Percentiles rank a stretch among this genome's conserved stretches.
Evolutionary conservation across 2,888 invertebrate species (phyloP).

Genomic region (Andrena bucephala): DNA sequence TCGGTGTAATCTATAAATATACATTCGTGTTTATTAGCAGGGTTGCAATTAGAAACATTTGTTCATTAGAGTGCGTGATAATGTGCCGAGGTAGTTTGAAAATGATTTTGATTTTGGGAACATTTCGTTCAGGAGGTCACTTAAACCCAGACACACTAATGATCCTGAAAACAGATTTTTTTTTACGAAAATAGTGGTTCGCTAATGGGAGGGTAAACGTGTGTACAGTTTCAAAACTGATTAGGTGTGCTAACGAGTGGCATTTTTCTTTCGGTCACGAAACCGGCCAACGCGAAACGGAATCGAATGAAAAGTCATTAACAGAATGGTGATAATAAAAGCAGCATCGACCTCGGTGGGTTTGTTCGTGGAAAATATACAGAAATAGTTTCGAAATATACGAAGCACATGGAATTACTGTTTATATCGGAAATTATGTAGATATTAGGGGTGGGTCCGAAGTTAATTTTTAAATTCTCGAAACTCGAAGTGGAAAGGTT

Average conservation of each 20-base stretch:
- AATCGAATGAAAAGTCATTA: slow-evolving; percentile 4
- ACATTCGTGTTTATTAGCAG: too few species aligned
- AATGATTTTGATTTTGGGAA: background rate
- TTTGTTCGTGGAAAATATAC: background rate
- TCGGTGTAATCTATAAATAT: too few species aligned
- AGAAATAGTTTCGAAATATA: background rate
- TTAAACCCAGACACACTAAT: slow-evolving; percentile 10
- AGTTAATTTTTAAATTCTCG: too few species aligned
- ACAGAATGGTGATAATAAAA: slow-evolving; percentile 2
- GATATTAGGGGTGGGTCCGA: background rate
- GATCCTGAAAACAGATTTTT: background rate
- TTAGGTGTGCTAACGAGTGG: background rate
- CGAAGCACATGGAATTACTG: background rate
- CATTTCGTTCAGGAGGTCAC: background rate
- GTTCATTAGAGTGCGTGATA: background rate
- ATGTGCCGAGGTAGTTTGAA: background rate
- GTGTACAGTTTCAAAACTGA: background rate
- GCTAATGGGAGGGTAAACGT: background rate
- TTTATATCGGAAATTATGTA: background rate
- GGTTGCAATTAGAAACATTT: too few species aligned
- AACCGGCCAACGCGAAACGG: background rate
- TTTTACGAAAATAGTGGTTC: background rate
- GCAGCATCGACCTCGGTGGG: too few species aligned
- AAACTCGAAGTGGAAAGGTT: too few species aligned
- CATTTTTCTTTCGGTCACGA: background rate